Percentiles rank a stretch among this genome's conserved stretches.
Evolutionary conservation across 2,888 invertebrate genomes (phyloP).

Genomic region (Sinohyriopsis cumingii): DNA sequence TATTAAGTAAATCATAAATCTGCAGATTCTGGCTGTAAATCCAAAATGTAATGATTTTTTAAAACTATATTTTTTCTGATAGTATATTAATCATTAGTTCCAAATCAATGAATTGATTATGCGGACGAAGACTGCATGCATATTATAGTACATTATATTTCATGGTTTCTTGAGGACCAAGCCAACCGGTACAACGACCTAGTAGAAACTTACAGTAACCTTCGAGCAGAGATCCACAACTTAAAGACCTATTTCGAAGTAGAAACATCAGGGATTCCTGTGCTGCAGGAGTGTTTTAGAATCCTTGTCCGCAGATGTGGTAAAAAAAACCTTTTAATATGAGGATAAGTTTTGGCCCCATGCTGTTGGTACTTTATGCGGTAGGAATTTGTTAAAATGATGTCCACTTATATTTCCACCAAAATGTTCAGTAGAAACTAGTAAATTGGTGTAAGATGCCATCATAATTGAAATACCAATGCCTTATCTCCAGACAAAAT

Average conservation of each 20-base stretch:
- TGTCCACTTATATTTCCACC: not conserved
- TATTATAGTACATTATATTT: not conserved
- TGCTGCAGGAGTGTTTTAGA: conserved; percentile 43
- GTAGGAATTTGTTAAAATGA: not conserved
- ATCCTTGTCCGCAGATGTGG: conserved; percentile 50
- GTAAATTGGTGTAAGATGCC: not conserved
- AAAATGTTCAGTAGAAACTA: not conserved
- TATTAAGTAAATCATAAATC: no score
- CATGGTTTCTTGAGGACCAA: conserved; percentile 44
- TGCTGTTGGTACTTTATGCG: no score
- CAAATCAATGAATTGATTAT: no score
- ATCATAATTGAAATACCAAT: no score
- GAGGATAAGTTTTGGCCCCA: no score
- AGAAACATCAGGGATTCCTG: conserved; percentile 54
- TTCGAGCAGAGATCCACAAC: conserved; percentile 43
- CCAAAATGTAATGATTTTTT: no score
- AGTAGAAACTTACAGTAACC: conserved; percentile 40
- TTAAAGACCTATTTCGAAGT: conserved; percentile 51
- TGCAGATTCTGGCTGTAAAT: no score
- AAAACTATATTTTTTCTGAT: no score
- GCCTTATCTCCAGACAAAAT: no score
- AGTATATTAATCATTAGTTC: no score
- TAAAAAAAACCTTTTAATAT: conserved; percentile 14
- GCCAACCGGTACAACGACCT: conserved; percentile 55
- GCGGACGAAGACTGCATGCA: no score